These are phyloP conservation scores for Pipa parva DNA, from an alignment of 2,113 vertebrate genomes.

Conservation along the genomic window DNA sequence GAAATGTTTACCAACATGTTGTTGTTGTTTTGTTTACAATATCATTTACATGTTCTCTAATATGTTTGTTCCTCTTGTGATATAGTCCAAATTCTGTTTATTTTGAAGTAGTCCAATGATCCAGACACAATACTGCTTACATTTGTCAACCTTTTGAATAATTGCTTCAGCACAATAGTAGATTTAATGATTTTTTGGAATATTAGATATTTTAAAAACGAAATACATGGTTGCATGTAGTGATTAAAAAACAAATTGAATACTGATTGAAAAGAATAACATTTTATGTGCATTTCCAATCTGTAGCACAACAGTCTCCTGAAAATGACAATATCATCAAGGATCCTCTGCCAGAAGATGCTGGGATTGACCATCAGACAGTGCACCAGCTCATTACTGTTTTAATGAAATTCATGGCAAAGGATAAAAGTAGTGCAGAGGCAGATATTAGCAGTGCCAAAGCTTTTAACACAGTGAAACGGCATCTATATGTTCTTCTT, in stretches of 20 bases:
- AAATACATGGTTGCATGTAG: not conserved
- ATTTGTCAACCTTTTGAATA: no score
- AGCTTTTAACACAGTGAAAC: conserved; percentile 95
- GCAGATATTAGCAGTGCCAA: conserved; percentile 92
- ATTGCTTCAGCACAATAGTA: no score
- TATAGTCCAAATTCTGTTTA: no score
- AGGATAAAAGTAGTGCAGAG: conserved; percentile 92
- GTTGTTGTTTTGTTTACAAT: no score
- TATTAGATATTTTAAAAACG: not conserved
- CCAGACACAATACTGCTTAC: no score
- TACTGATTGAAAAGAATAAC: no score
- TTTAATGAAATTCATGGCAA: conserved; percentile 98
- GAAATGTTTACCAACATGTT: no score
- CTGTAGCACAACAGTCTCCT: conserved; percentile 76
- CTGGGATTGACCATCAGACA: conserved; percentile 95
- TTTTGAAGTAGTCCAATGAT: no score
- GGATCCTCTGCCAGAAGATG: conserved; percentile 90
- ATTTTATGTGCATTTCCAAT: conserved; percentile 7
- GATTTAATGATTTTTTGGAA: no score
- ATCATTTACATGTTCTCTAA: no score
- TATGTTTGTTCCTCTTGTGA: no score
- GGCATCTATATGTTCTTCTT: conserved; percentile 89
- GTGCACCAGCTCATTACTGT: conserved; percentile 96
- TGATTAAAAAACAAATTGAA: no score
- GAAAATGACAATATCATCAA: conserved; percentile 85